These are phyloP conservation scores for Mohoua ochrocephala DNA, from an alignment of 2,113 vertebrate species.

Conservation along the genomic window DNA sequence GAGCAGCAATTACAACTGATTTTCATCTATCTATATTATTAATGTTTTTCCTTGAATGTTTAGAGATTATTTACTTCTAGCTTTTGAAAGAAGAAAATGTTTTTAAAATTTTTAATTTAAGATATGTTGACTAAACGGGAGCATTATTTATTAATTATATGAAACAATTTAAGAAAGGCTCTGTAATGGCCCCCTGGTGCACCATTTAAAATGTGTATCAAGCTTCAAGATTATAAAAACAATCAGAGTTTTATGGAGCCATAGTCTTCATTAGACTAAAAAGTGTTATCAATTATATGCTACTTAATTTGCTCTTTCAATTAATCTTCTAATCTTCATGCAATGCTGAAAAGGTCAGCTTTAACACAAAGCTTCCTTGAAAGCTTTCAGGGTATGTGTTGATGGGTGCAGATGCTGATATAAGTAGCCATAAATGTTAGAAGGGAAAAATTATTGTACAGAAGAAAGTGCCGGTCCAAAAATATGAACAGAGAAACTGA, in stretches of 20 bases:
- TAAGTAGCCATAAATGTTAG: neutral
- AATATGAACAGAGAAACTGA: rapidly evolving
- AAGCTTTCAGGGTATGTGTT: neutral
- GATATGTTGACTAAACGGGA: neutral
- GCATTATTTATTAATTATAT: neutral
- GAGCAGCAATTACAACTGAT: neutral
- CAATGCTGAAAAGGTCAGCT: neutral
- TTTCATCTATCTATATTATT: neutral
- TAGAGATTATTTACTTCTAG: neutral
- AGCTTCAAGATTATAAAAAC: neutral
- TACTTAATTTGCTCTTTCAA: neutral
- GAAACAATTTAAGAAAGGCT: neutral
- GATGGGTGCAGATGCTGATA: neutral
- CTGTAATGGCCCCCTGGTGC: neutral
- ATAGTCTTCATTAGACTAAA: neutral
- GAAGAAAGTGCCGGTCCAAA: neutral
- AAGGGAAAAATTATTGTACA: neutral
- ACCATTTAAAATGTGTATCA: neutral
- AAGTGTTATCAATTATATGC: neutral
- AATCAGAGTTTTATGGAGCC: neutral
- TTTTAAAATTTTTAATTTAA: neutral
- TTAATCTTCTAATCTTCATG: neutral
- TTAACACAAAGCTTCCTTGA: neutral
- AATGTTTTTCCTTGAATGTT: neutral
- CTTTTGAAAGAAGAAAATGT: neutral